Percentiles rank a stretch among this genome's conserved stretches.
phyloP scores from a whole-genome alignment of 1,140 invertebrate species.

The Bombus turneri region DNA sequence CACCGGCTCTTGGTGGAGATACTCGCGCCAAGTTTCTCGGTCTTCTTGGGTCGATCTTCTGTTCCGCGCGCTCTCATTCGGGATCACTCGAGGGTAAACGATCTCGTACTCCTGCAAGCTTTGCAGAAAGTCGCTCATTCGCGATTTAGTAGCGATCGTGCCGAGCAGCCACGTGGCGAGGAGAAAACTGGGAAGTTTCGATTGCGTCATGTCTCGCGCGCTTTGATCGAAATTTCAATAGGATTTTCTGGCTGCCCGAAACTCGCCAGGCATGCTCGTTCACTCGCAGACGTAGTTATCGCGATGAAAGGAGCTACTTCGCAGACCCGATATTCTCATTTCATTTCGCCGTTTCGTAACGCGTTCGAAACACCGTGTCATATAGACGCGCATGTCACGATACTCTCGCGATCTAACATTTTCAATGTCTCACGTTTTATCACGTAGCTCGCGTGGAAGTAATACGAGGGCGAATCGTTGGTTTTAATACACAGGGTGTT shows the following conservation, averaged over 20 bases:
- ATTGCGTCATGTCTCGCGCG: not conserved
- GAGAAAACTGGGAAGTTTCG: conserved; percentile 33
- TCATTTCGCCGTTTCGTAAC: not conserved
- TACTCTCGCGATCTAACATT: not conserved
- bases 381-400: no score
- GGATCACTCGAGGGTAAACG: conserved; percentile 56
- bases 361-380: not conserved
- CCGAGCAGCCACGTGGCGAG: conserved; percentile 39
- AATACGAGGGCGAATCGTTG: no score
- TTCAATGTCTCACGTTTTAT: not conserved
- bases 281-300: not conserved
- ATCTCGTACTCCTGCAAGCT: conserved; percentile 50
- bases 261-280: not conserved
- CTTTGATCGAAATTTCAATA: conserved; percentile 3
- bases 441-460: no score
- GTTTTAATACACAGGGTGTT: no score
- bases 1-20: not conserved
- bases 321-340: not conserved
- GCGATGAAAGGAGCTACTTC: not conserved
- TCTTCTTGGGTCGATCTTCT: conserved; percentile 37
- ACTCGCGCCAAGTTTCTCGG: not conserved
- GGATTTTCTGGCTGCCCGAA: not conserved
- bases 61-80: conserved; percentile 2
- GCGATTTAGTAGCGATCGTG: conserved; percentile 33
- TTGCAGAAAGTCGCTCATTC: conserved; percentile 19